Percentiles rank a stretch among this genome's conserved stretches.
Evolutionary conservation across 2,888 invertebrate species (phyloP).

Genomic region (Tiliacea aurago): DNA sequence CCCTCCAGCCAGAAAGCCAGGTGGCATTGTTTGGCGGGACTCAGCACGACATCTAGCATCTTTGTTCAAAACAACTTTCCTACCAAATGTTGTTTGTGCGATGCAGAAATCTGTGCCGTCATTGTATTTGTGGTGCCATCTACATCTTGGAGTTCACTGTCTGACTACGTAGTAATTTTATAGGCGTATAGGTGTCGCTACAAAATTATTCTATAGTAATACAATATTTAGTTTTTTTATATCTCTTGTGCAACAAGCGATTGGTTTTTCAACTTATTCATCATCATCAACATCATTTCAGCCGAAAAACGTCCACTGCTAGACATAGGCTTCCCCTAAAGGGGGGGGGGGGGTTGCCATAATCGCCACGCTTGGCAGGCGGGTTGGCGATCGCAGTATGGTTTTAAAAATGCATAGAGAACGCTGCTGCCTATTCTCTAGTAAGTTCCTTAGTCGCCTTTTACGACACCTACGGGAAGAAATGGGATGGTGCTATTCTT

Average conservation of each 20-base stretch:
- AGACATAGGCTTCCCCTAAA: too few relatives aligned
- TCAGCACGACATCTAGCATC: slow-evolving; percentile 19
- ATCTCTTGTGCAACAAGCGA: neutral
- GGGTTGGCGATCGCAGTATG: too few relatives aligned
- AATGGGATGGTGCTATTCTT: too few relatives aligned
- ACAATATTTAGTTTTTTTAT: neutral
- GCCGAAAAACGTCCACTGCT: too few relatives aligned
- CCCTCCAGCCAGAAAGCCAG: too few relatives aligned
- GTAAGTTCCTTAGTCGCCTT: too few relatives aligned
- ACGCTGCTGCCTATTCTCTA: too few relatives aligned
- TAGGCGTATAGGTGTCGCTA: slow-evolving; percentile 15
- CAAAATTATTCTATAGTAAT: neutral
- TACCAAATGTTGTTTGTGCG: neutral
- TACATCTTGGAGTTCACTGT: neutral
- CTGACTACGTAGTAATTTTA: slow-evolving; percentile 4
- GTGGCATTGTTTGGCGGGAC: neutral
- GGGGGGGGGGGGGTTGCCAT: too few relatives aligned
- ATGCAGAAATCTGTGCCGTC: neutral
- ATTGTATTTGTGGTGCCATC: slow-evolving; percentile 20
- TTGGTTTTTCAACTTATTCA: neutral
- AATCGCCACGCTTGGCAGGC: too few relatives aligned
- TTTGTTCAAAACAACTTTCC: slow-evolving; percentile 7
- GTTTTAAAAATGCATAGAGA: too few relatives aligned
- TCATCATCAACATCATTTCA: too few relatives aligned
- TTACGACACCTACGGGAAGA: too few relatives aligned